Percentiles rank a stretch among this genome's conserved stretches.
Conservation (phyloP, 2,888 invertebrate species). For the Phorcus lineatus region DNA sequence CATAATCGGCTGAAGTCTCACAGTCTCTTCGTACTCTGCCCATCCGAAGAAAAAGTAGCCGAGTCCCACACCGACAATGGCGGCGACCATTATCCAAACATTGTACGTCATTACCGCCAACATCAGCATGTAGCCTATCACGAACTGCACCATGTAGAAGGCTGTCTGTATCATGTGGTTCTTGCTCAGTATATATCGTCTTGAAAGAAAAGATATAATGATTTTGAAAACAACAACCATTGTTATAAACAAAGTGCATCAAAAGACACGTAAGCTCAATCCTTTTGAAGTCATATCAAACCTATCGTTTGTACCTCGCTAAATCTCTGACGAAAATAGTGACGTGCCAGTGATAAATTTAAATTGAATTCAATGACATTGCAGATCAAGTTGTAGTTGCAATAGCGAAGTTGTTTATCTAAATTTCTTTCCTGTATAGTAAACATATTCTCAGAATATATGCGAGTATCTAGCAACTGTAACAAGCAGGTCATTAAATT, state of each 20-base stretch:
- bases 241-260: neutral
- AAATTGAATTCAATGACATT: no score
- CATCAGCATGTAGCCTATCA: slow-evolving; percentile 42
- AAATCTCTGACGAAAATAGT: no score
- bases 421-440: no score
- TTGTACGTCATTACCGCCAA: slow-evolving; percentile 45
- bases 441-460: no score
- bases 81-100: slow-evolving; percentile 39
- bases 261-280: neutral
- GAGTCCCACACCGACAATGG: slow-evolving; percentile 38
- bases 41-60: slow-evolving; percentile 42
- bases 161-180: slow-evolving; percentile 8
- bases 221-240: neutral
- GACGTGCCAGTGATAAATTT: no score
- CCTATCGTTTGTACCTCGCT: no score
- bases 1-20: neutral
- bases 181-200: slow-evolving; percentile 12
- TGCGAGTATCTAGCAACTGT: no score
- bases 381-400: no score
- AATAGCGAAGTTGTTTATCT: no score
- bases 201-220: neutral
- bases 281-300: no score
- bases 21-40: neutral
- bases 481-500: no score
- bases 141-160: slow-evolving; percentile 39